Evolutionary conservation across 2,797 vertebrate species (phyloP).

Genomic region (Falco biarmicus): DNA sequence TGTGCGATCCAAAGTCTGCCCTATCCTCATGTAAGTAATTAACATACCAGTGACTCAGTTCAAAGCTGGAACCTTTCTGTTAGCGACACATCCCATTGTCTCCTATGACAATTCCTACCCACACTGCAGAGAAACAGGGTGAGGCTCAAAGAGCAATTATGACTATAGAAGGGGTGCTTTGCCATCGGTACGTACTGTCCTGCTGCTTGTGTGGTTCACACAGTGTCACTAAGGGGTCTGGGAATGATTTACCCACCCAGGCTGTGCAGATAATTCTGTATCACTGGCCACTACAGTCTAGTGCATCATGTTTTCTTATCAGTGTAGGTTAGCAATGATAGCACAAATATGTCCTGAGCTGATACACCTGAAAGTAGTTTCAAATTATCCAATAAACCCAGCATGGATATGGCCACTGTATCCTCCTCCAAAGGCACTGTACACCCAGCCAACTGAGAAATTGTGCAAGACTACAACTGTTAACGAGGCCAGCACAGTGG

Average conservation of each 20-base stretch:
- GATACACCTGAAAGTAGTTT: neutral
- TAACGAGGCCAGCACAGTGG: slow-evolving; percentile 43
- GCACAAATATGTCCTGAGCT: neutral
- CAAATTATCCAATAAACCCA: neutral
- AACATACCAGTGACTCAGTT: slow-evolving; percentile 52
- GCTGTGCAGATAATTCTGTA: neutral
- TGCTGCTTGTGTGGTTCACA: neutral
- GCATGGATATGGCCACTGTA: neutral
- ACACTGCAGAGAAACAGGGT: rapidly evolving
- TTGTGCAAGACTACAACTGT: neutral
- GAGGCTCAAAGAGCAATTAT: neutral
- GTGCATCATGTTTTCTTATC: neutral
- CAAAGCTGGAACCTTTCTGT: slow-evolving; percentile 17
- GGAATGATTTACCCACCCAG: neutral
- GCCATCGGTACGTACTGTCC: neutral
- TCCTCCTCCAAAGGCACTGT: slow-evolving; percentile 19
- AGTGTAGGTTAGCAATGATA: neutral
- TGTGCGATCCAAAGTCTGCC: neutral
- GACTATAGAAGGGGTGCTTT: neutral
- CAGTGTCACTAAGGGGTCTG: neutral
- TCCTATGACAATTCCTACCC: neutral
- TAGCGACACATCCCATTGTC: neutral
- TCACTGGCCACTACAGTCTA: neutral
- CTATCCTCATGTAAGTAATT: slow-evolving; percentile 29
- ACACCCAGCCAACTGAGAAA: neutral